Evolutionary conservation across 2,113 vertebrate species (phyloP).

Genomic region (Tautogolabrus adspersus): DNA sequence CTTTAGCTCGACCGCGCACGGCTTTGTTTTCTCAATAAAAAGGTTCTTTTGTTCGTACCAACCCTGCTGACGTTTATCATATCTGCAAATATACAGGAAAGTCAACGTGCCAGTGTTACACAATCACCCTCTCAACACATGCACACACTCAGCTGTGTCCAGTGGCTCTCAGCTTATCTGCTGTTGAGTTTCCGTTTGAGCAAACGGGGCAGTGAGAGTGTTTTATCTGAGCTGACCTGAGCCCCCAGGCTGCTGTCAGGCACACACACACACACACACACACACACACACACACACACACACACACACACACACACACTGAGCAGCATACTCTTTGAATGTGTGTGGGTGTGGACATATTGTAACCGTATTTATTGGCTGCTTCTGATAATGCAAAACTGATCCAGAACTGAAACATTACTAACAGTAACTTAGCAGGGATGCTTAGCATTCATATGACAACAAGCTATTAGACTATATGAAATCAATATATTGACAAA

Average conservation of each 20-base stretch:
- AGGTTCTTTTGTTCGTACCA: not conserved
- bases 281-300: not conserved
- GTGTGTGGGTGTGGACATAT: conserved; percentile 13
- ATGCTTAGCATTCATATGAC: not conserved
- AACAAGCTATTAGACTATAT: not conserved
- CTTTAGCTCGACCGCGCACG: not conserved
- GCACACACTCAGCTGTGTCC: conserved; percentile 6
- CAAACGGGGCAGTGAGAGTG: conserved; percentile 17
- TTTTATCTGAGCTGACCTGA: conserved; percentile 52
- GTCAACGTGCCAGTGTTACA: not conserved
- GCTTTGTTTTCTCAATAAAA: conserved; percentile 13
- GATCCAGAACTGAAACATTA: not conserved
- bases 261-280: conserved; percentile 1
- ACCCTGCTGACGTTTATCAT: not conserved
- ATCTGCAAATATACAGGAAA: not conserved
- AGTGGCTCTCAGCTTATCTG: conserved; percentile 12
- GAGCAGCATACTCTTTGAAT: conserved; percentile 22
- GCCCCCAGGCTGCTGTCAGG: conserved; percentile 44
- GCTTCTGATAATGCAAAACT: not conserved
- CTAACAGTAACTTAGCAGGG: not conserved
- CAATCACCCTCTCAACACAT: conserved; percentile 3
- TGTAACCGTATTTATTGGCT: conserved; percentile 1
- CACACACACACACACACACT: not conserved
- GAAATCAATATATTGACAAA: not conserved
- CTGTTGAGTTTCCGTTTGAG: conserved; percentile 21